phyloP scores from a whole-genome alignment of 2,888 invertebrate genomes.

The Pyrgus malvae region DNA sequence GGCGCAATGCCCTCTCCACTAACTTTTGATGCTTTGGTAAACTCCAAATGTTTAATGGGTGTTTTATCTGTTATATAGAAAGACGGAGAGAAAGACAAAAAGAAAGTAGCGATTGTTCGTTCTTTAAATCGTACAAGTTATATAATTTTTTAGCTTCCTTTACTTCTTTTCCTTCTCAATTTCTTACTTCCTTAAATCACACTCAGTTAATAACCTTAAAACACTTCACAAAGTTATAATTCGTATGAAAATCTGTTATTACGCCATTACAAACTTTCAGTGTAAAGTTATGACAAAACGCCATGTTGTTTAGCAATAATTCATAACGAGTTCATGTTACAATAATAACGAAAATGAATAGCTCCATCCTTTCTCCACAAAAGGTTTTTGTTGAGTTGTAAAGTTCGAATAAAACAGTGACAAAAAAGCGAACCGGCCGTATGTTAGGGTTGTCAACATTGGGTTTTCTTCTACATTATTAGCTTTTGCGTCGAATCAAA shows the following conservation, averaged over 20 bases:
- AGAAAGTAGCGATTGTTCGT: no score
- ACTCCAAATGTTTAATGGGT: no score
- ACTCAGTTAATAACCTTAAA: background rate
- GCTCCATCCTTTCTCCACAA: constrained; percentile 21
- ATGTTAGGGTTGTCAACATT: constrained; percentile 10
- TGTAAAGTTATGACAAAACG: constrained; percentile 18
- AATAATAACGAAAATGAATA: constrained; percentile 24
- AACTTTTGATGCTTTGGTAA: no score
- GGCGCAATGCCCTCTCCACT: no score
- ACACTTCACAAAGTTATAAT: background rate
- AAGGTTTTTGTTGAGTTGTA: constrained; percentile 24
- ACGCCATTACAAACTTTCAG: constrained; percentile 10
- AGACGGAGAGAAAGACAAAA: no score
- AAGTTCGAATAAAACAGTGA: constrained; percentile 22
- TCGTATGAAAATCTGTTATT: constrained; percentile 17
- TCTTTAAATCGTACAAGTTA: no score
- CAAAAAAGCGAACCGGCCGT: constrained; percentile 13
- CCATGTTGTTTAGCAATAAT: constrained; percentile 24
- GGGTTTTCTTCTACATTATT: background rate
- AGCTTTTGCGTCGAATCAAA: no score
- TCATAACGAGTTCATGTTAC: constrained; percentile 22
- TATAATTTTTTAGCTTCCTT: no score
- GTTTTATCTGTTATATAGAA: no score
- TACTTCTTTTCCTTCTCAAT: no score
- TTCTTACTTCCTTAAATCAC: no score